These are phyloP conservation scores for Neelides sp. DNA, from an alignment of 1,140 invertebrate genomes.

Conservation along the genomic window DNA sequence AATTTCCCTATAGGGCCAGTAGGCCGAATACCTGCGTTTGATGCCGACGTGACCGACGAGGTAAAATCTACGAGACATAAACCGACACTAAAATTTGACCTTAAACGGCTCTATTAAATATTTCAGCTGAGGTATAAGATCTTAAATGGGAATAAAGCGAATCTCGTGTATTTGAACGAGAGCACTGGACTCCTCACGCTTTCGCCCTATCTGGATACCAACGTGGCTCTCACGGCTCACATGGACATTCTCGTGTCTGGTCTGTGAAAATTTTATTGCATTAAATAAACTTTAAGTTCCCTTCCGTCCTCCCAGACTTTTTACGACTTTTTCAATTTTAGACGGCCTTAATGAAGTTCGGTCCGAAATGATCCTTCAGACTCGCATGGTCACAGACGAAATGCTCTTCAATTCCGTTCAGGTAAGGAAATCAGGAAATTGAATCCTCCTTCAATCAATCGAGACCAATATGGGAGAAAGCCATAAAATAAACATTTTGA, in stretches of 20 bases:
- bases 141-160: constrained; percentile 82
- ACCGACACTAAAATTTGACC: neutral
- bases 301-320: neutral
- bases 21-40: constrained; percentile 78
- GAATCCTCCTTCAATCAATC: too few relatives aligned
- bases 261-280: constrained; percentile 35
- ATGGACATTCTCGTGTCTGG: constrained; percentile 87
- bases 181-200: constrained; percentile 72
- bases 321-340: constrained; percentile 34
- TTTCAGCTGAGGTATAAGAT: constrained; percentile 57
- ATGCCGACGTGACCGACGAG: constrained; percentile 72
- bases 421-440: too few relatives aligned
- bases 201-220: constrained; percentile 85
- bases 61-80: constrained; percentile 20
- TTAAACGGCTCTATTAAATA: constrained; percentile 11
- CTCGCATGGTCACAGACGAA: constrained; percentile 80
- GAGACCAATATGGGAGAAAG: too few relatives aligned
- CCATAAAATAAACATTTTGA: too few relatives aligned
- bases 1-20: constrained; percentile 81
- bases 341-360: constrained; percentile 85
- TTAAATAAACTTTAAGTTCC: neutral
- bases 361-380: constrained; percentile 74
- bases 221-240: constrained; percentile 81
- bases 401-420: constrained; percentile 93
- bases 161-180: constrained; percentile 69